Conservation (phyloP, 2,888 invertebrate species). For the Agrochola lychnidis region DNA sequence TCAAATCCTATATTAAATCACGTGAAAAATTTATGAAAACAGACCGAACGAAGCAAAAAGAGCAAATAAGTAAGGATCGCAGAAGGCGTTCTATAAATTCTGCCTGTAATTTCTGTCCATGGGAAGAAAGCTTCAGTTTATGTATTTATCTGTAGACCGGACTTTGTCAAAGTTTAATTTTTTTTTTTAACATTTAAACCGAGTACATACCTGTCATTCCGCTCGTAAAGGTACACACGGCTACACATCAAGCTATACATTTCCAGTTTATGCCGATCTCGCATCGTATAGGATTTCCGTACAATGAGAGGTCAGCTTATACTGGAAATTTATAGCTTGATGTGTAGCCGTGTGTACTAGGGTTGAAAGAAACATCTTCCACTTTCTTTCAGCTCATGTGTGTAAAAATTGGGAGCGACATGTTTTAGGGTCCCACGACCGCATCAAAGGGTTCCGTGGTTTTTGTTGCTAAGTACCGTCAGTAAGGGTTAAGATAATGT, state of each 20-base stretch:
- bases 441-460: conserved; percentile 42
- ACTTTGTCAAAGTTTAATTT: background rate
- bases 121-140: too few relatives aligned
- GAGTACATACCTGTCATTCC: conserved; percentile 24
- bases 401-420: conserved; percentile 51
- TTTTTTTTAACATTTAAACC: background rate
- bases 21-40: background rate
- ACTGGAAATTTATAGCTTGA: too few relatives aligned
- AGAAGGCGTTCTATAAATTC: too few relatives aligned
- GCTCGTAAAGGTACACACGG: conserved; percentile 26
- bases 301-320: too few relatives aligned
- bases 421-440: conserved; percentile 37
- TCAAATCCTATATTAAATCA: background rate
- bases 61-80: background rate
- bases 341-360: too few relatives aligned
- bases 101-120: too few relatives aligned
- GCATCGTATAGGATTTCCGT: too few relatives aligned
- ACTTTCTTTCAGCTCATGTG: conserved; percentile 42
- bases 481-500: background rate
- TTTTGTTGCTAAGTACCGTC: conserved; percentile 25
- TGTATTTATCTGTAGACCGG: background rate
- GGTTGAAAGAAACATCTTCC: conserved; percentile 53
- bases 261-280: too few relatives aligned
- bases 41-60: background rate
- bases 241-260: too few relatives aligned